Base-by-base conservation (phyloP, 1,140 invertebrate species). In the Brachionus manjavacas region DNA sequence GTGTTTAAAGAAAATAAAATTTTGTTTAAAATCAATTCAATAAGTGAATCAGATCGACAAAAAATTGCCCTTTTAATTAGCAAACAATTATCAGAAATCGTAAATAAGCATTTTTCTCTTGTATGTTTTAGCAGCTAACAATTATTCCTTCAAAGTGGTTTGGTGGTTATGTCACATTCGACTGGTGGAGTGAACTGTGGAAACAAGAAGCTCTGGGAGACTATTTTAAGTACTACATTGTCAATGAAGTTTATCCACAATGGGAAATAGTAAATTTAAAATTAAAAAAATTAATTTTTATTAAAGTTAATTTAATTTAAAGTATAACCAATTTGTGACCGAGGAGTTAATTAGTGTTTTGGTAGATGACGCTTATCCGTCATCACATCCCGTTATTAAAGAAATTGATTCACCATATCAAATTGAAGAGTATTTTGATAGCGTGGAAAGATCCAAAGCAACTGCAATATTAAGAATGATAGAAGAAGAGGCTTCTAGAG, bases 181-280 rank as follows among this genome's bases (percentile, higher is more conserved):
- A 55, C 23, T 83, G 81, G 81, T 83, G 81, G 81, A 72, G 39
- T 68, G 64, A 83, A 35, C 35, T 83, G n/a, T 83, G 81, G 81
- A 35, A 60, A 46, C 81, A 83, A 72, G 81, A 83, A 43, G 81
- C 64, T 39, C 9, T 83, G 4, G 81, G 23, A 39, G 60, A 83
- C 68, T 83, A 68, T 52, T 70, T 83, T 12, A 83, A 83, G 28
- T 83, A 83, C 35, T 11, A n/a, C 0, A 8, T 52, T 20, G 64
- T 83, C 31, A 39, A 83, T 46, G 41, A 49, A 23, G 81, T 55
- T 43, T 72, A 49, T 46, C 81, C 81, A 28, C 16, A 41, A 0
- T 83, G 68, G 64, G 39, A 83, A n/a, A 83, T 83, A 20, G 81
- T 83, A 83, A 64, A 46, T 12, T 49, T 12, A 23, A 41, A 20